Evolutionary conservation across 1,140 invertebrate genomes (phyloP), one percentile per base, ranked within the genome.

Genomic region (Marisa cornuarietis): DNA sequence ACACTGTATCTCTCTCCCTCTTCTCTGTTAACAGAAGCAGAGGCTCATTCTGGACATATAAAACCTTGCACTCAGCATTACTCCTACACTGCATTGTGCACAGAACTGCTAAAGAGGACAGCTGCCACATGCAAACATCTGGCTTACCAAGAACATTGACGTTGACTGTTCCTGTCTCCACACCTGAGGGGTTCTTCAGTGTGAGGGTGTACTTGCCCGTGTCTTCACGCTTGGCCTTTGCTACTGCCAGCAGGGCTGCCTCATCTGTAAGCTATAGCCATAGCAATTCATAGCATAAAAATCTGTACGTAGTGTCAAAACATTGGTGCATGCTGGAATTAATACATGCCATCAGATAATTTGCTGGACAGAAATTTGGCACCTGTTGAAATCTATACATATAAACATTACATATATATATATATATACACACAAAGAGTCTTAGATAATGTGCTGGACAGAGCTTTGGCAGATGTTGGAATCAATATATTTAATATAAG

Each of bases 161-260:
- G 89, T 98, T 98, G 81, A 99, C 94, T 0, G 95, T 96, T 1
- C 96, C 97, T 0, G 96, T 97, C 88, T 99, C 98, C 87, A 95
- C 97, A 81, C 98, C 98, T 79, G 95, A 96, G 49, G 96, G 94
- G 91, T 99, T 99, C 83, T 96, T 96, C 52, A 99, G 91, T 84
- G 97, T 96, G 16, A 99, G 91, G 81, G 97, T 94, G 90, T 99
- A 99, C 83, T 95, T 95, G 11, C 98, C 98, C 68, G 95, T 94
- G 87, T 99, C 98, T 11, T 93, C 93, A 78, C 98, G 94, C 90
- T 96, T 96, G 0, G 98, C 95, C 87, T 98, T 97, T 83, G 96
- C 96, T 5, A 98, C 95, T 26, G 97, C 96, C 83, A 99, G 93
- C 66, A 96, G 95, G 0, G 96, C 97, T 78, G 95, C 95, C 87